phyloP scores from a whole-genome alignment of 2,888 invertebrate species.

The Callosobruchus maculatus region DNA sequence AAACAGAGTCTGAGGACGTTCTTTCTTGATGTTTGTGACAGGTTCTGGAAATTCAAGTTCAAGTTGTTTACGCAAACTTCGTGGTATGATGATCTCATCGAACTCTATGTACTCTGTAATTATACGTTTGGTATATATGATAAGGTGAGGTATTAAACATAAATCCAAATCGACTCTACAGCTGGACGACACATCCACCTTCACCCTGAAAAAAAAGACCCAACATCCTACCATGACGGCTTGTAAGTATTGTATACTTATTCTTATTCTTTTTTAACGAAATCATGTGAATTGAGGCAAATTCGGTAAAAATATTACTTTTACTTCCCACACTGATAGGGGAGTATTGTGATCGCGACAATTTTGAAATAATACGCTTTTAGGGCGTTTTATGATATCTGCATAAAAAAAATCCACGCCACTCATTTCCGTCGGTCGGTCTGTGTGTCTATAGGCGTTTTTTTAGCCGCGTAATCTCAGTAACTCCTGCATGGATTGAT shows the following conservation, averaged over 20 bases:
- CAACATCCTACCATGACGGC: background rate
- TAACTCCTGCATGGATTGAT: no score
- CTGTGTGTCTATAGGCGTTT: no score
- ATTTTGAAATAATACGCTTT: no score
- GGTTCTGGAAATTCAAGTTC: background rate
- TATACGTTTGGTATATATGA: background rate
- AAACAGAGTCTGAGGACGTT: background rate
- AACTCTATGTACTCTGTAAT: constrained; percentile 30
- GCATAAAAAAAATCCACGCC: no score
- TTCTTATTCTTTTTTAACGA: no score
- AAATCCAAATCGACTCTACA: background rate
- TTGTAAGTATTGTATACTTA: background rate
- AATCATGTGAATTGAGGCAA: no score
- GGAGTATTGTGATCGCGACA: no score
- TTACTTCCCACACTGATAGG: no score
- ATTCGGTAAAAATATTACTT: no score
- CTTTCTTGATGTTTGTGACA: background rate
- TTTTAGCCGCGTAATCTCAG: no score
- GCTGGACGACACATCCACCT: background rate
- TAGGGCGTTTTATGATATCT: no score
- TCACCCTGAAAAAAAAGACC: background rate
- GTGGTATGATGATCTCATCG: constrained; percentile 27
- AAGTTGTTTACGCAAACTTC: constrained; percentile 36
- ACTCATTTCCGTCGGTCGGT: no score
- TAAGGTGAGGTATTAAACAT: background rate